Evolutionary conservation across 2,113 vertebrate species (phyloP), one percentile per base, ranked within the genome.

Genomic region (Morone saxatilis): DNA sequence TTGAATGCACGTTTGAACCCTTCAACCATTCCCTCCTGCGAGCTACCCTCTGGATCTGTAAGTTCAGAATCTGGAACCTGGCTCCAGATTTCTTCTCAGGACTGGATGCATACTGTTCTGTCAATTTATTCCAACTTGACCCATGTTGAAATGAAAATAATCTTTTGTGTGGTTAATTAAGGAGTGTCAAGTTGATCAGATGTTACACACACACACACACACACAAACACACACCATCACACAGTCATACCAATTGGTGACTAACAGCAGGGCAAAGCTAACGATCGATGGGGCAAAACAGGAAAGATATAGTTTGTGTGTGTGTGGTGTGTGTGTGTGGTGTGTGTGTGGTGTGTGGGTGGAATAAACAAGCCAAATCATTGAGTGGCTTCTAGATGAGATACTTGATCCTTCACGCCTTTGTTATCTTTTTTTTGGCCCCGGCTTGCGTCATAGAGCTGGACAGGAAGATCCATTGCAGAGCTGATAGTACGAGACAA

Each of bases 201-300:
- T 82, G 67, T 82, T 72, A 66, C 25, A 72, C 62, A 57, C 53
- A 31, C n/a, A 41, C 31, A 31, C 53, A 57, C 1, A 56, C 51
- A 56, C 7, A 78, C 56, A 61, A 11, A 67, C 41, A 57, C 13
- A n/a, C 22, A 63, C 12, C n/a, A n/a, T n/a, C 45, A 61, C 13
- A 20, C 10, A 83, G 60, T 60, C 22, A n/a, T 73, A 80, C 81
- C 92, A 96, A 96, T n/a, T n/a, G 95, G 95, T 96, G 95, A 96
- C 80, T 88, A 92, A 93, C 65, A 60, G 78, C 84, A 72, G 38
- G 83, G 88, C 89, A 91, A 88, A 91, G 91, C 83, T 22, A 38
- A 38, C 50, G 94, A 96, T 97, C 94, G 88, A 96, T 96, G 90
- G 94, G 90, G 94, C 90, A 31, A 90, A 79, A 88, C 92, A 95